Percentiles rank a stretch among this genome's conserved stretches.
phyloP scores from a whole-genome alignment of 2,888 invertebrate species.

The Callyntrura sp. region DNA sequence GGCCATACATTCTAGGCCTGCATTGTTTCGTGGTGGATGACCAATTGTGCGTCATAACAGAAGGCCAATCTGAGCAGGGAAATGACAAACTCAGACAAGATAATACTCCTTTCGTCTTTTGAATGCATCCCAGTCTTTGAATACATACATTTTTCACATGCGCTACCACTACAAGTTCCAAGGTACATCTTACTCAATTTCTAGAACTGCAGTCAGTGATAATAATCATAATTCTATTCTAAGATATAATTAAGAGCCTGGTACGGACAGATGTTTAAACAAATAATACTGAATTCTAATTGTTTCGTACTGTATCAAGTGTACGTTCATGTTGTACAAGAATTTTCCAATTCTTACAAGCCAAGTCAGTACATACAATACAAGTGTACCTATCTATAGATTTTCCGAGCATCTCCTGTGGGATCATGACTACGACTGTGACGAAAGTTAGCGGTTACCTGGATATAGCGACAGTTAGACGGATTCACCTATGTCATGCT shows the following conservation, averaged over 20 bases:
- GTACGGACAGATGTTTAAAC: background rate
- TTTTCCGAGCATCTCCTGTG: no score
- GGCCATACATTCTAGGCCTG: conserved; percentile 10
- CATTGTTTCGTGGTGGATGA: conserved; percentile 14
- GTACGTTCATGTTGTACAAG: background rate
- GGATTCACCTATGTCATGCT: no score
- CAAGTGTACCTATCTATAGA: no score
- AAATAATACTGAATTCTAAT: background rate
- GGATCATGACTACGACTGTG: no score
- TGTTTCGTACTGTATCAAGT: background rate
- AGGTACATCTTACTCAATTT: conserved; percentile 24
- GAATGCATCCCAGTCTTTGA: conserved; percentile 21
- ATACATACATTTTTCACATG: conserved; percentile 50
- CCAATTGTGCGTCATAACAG: conserved; percentile 30
- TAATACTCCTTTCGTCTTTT: conserved; percentile 59
- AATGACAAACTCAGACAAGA: conserved; percentile 58
- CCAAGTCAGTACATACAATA: no score
- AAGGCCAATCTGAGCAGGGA: conserved; percentile 46
- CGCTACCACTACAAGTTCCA: conserved; percentile 4
- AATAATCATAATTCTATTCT: conserved; percentile 8
- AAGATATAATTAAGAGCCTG: background rate
- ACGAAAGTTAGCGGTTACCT: no score
- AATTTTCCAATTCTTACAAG: background rate
- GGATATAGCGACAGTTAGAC: no score
- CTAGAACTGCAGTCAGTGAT: conserved; percentile 11